Conservation (phyloP, 2,797 vertebrate species). For the Enteromius trimaculatus region DNA sequence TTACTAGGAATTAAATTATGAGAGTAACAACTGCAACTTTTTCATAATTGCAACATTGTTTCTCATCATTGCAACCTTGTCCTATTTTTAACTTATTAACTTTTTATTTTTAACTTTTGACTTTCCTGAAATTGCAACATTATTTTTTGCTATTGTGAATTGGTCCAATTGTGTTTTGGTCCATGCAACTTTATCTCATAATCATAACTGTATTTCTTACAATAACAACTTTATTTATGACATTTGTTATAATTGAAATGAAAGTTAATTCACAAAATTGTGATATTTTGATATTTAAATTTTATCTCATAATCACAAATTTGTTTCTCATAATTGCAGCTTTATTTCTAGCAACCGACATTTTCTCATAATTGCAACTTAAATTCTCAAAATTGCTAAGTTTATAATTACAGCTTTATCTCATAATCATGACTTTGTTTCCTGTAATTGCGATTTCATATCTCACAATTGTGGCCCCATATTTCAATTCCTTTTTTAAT, state of each 20-base stretch:
- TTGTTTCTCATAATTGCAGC: background rate
- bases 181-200: background rate
- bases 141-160: background rate
- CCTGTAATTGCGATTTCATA: background rate
- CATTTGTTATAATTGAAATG: too few species aligned
- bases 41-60: background rate
- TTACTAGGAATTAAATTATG: background rate
- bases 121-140: background rate
- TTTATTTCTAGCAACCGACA: background rate
- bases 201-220: background rate
- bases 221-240: background rate
- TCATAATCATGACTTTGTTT: background rate
- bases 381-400: background rate
- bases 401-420: background rate
- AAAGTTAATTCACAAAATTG: too few species aligned
- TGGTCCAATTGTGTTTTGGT: background rate
- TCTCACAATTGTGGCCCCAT: background rate
- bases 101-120: background rate
- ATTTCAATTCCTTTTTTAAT: background rate
- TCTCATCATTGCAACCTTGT: background rate
- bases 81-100: too few species aligned
- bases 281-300: background rate
- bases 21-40: background rate
- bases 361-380: background rate
- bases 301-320: background rate